Conservation (phyloP, 2,113 vertebrate species). For the Ahaetulla prasina region DNA sequence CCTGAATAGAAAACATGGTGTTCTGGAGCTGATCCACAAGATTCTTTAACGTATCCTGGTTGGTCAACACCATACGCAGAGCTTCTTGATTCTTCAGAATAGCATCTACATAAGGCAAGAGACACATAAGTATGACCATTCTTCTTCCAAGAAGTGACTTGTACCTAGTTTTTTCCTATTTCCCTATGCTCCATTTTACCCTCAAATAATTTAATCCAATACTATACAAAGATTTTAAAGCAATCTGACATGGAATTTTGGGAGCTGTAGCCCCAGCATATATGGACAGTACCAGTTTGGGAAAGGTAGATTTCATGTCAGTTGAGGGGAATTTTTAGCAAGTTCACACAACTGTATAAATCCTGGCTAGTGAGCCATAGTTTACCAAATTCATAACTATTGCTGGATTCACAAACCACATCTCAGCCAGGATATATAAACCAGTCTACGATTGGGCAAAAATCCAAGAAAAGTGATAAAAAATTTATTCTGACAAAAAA, state of each 20-base stretch:
- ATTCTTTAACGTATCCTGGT: background rate
- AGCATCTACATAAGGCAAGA: background rate
- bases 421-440: background rate
- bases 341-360: background rate
- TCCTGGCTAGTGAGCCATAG: background rate
- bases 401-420: background rate
- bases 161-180: background rate
- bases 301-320: background rate
- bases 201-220: background rate
- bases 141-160: background rate
- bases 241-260: background rate
- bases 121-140: background rate
- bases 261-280: background rate
- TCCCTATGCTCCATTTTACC: background rate
- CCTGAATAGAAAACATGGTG: background rate
- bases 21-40: background rate
- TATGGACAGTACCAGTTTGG: background rate
- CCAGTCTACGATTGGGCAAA: background rate
- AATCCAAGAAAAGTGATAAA: background rate
- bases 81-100: background rate
- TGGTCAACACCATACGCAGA: background rate
- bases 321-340: background rate
- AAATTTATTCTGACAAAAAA: background rate
- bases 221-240: background rate
- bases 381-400: background rate